Evolutionary conservation across 1,140 invertebrate genomes (phyloP), one percentile per base, ranked within the genome.

Genomic region (Procambarus clarkii): DNA sequence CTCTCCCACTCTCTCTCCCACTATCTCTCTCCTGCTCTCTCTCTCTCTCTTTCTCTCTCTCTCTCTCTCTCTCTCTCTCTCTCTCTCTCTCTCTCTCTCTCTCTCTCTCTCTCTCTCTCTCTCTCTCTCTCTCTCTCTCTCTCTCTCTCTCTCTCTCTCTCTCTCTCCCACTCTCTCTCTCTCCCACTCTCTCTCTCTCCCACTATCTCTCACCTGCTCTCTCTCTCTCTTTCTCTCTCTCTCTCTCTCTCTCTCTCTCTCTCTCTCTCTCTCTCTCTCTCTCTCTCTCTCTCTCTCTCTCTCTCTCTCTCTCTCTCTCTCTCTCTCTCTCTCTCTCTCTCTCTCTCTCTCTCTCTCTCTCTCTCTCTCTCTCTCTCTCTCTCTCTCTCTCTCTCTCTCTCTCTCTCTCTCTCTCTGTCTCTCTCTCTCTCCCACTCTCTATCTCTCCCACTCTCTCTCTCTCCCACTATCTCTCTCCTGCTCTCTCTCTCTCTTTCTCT

Each of bases 111-210:
- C 34, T 15, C 34, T 54, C 34, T 45, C 48, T 45, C 34, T 34
- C 18, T 45, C 34, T 21, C 44, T 58, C 44, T 82, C 34, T 58
- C 50, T 48, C 50, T 34, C 34, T 34, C 13, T 54, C 34, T 48
- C 34, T 82, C 34, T 82, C 13, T 48, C 80, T 54, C 48, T 54
- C 50, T 82, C 48, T 82, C 48, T 54, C 18, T 82, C 50, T 82
- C n/a, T n/a, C n/a, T n/a, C n/a, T n/a, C n/a, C n/a, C n/a, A n/a
- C n/a, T n/a, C n/a, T n/a, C n/a, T n/a, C n/a, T n/a, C n/a, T n/a
- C n/a, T n/a, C n/a, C n/a, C n/a, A n/a, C n/a, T n/a, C n/a, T n/a
- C n/a, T n/a, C n/a, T n/a, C n/a, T n/a, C n/a, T n/a, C n/a, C n/a
- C n/a, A n/a, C n/a, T n/a, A n/a, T n/a, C n/a, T n/a, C n/a, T n/a